A percentile compares a stretch with the other conserved stretches of the same genome.
Evolutionary conservation across 2,797 vertebrate genomes (phyloP).

Genomic region (Myotis vivesi): DNA sequence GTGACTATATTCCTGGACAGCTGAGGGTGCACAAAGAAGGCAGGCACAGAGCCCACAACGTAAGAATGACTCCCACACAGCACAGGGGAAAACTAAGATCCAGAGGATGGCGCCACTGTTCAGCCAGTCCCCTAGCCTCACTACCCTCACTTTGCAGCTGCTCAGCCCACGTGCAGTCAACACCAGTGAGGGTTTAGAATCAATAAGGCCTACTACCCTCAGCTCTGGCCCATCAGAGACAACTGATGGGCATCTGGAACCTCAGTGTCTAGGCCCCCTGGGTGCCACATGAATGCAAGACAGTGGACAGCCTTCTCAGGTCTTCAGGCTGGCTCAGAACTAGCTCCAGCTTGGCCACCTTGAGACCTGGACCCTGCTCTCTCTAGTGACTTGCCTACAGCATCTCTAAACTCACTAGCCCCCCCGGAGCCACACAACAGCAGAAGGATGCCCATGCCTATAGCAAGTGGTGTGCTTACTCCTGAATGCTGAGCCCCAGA

Average conservation of each 20-base stretch:
- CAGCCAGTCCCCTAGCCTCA: neutral
- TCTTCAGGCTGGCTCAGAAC: neutral
- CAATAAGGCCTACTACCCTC: neutral
- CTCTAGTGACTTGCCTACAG: neutral
- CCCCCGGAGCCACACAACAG: neutral
- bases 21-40: neutral
- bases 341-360: neutral
- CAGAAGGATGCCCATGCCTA: neutral
- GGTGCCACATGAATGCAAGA: neutral
- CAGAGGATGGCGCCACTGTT: neutral
- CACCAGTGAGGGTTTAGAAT: neutral
- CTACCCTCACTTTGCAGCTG: neutral
- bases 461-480: neutral
- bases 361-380: neutral
- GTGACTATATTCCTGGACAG: neutral
- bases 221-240: neutral
- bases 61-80: accelerated
- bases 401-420: neutral
- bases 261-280: neutral
- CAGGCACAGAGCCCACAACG: neutral
- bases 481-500: neutral
- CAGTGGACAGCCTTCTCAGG: neutral
- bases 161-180: neutral
- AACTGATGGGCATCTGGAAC: neutral
- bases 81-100: neutral